Conservation (phyloP, 1,140 invertebrate genomes). For the Whitmania pigra region DNA sequence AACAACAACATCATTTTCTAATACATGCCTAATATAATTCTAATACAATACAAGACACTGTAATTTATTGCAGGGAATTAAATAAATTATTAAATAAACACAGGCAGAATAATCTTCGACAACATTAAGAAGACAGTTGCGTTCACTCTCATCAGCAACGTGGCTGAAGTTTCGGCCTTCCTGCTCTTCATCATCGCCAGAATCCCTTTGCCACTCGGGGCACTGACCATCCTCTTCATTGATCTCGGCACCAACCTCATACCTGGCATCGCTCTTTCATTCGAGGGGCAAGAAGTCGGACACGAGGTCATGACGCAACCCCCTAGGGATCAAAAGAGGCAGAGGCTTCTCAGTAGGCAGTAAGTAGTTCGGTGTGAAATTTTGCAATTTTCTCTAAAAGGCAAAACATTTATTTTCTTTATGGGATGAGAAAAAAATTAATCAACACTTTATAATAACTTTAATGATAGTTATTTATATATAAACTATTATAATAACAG, state of each 20-base stretch:
- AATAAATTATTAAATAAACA: too few species aligned
- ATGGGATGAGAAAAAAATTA: too few species aligned
- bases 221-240: slow-evolving; percentile 93
- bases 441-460: too few species aligned
- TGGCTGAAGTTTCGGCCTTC: slow-evolving; percentile 90
- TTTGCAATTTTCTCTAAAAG: neutral
- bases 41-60: neutral
- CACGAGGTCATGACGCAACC: slow-evolving; percentile 96
- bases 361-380: too few species aligned
- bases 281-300: slow-evolving; percentile 71
- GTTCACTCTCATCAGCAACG: slow-evolving; percentile 96
- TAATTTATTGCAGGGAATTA: too few species aligned
- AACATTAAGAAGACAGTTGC: slow-evolving; percentile 96
- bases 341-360: slow-evolving; percentile 14
- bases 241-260: slow-evolving; percentile 94
- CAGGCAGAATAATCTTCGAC: slow-evolving; percentile 59
- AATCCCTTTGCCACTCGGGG: slow-evolving; percentile 47
- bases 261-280: slow-evolving; percentile 61
- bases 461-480: too few species aligned
- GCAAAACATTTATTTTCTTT: too few species aligned
- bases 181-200: slow-evolving; percentile 30
- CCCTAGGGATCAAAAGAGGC: slow-evolving; percentile 64
- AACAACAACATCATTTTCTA: neutral
- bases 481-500: too few species aligned
- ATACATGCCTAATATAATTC: neutral